Conservation (phyloP, 2,888 invertebrate genomes). For the Melinopterus prodromus region DNA sequence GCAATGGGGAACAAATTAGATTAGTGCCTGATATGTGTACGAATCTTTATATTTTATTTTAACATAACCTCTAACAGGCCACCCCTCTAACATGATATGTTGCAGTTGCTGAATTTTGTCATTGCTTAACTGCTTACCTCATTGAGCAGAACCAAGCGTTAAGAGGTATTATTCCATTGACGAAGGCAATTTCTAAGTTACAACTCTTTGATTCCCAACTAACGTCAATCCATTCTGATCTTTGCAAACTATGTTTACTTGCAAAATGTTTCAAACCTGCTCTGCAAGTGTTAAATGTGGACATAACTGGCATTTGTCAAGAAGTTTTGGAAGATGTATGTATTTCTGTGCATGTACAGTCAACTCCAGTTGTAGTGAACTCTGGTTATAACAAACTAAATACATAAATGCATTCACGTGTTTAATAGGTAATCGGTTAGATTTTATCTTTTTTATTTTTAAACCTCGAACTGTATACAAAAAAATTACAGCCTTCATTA, state of each 20-base stretch:
- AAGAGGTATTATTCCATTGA: constrained; percentile 83
- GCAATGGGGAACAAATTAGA: constrained; percentile 90
- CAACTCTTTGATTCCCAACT: constrained; percentile 88
- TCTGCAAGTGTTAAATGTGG: constrained; percentile 85
- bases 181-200: constrained; percentile 87
- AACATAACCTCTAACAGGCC: constrained; percentile 18
- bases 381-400: no score
- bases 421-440: no score
- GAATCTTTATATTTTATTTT: constrained; percentile 52
- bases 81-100: constrained; percentile 13
- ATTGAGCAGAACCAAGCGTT: constrained; percentile 81
- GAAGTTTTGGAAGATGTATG: constrained; percentile 66
- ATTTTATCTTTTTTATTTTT: no score
- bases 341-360: constrained; percentile 30
- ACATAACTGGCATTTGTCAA: constrained; percentile 90
- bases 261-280: constrained; percentile 94
- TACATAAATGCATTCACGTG: no score
- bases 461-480: no score
- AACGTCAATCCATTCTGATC: constrained; percentile 92
- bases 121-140: constrained; percentile 80
- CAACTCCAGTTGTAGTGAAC: neutral
- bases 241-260: constrained; percentile 90
- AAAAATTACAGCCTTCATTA: no score
- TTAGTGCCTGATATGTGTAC: constrained; percentile 87
- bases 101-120: constrained; percentile 89